Conservation (phyloP, 2,113 vertebrate genomes). For the Spermophilus dauricus region DNA sequence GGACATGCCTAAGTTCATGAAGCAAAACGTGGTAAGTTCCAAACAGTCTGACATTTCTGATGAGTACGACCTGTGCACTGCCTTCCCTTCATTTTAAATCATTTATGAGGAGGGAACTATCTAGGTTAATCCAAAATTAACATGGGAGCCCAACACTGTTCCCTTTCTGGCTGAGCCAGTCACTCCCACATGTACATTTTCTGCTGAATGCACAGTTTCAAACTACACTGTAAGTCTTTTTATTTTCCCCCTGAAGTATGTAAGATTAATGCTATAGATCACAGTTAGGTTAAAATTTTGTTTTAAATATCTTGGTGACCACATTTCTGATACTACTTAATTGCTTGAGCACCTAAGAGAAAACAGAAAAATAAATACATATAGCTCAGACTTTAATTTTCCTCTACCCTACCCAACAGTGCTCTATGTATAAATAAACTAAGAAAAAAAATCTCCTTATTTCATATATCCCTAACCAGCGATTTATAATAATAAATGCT, state of each 20-base stretch:
- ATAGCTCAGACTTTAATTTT: slow-evolving; percentile 22
- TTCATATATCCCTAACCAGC: neutral
- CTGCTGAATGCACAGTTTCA: neutral
- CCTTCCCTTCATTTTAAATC: neutral
- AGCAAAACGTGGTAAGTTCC: neutral
- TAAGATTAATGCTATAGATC: neutral
- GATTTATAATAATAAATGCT: neutral
- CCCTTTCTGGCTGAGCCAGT: neutral
- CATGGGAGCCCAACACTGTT: neutral
- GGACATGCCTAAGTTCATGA: rapidly evolving
- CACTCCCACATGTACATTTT: neutral
- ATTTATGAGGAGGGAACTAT: neutral
- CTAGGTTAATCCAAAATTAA: slow-evolving; percentile 37
- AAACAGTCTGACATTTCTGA: neutral
- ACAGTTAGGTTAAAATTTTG: neutral
- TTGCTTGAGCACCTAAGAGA: neutral
- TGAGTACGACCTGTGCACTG: neutral
- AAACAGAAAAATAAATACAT: neutral
- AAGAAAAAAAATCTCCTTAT: neutral
- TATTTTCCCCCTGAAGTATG: neutral
- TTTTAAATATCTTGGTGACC: neutral
- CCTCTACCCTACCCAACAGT: neutral
- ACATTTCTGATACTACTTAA: neutral
- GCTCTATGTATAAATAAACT: neutral
- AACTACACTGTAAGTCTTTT: no score